phyloP scores from a whole-genome alignment of 2,888 invertebrate species.

The Sisyra terminalis region DNA sequence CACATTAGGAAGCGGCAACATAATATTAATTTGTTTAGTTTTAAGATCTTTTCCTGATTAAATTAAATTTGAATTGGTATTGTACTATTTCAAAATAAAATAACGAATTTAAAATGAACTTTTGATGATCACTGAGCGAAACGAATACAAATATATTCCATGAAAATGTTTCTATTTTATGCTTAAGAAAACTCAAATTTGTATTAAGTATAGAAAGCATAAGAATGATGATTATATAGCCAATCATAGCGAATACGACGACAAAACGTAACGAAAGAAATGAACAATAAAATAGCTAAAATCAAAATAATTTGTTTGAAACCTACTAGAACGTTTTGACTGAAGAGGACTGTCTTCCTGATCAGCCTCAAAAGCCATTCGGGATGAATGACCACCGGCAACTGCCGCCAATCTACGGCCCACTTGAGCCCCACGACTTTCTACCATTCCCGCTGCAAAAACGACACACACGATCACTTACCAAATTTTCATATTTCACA shows the following conservation, averaged over 20 bases:
- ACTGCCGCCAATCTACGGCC: slow-evolving; percentile 35
- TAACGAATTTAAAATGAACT: no score
- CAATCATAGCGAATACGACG: no score
- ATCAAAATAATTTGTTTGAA: slow-evolving; percentile 16
- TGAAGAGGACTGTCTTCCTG: slow-evolving; percentile 74
- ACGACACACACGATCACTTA: slow-evolving; percentile 1
- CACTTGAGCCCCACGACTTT: slow-evolving; percentile 25
- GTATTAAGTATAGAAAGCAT: no score
- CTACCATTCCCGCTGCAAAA: slow-evolving; percentile 24
- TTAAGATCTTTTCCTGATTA: no score
- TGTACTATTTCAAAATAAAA: no score
- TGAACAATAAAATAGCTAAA: no score
- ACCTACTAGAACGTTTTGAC: slow-evolving; percentile 74
- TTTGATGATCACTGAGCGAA: no score
- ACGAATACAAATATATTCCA: neutral
- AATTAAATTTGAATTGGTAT: no score
- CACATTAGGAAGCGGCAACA: no score
- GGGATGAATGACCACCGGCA: slow-evolving; percentile 21
- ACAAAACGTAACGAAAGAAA: no score
- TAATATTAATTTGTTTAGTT: neutral
- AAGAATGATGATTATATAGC: no score
- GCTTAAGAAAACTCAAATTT: neutral
- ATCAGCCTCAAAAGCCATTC: slow-evolving; percentile 35
- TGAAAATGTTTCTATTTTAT: slow-evolving; percentile 1
- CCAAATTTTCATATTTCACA: neutral